Evolutionary conservation across 2,113 vertebrate genomes (phyloP), one percentile per base, ranked within the genome.

Genomic region (Vombatus ursinus): DNA sequence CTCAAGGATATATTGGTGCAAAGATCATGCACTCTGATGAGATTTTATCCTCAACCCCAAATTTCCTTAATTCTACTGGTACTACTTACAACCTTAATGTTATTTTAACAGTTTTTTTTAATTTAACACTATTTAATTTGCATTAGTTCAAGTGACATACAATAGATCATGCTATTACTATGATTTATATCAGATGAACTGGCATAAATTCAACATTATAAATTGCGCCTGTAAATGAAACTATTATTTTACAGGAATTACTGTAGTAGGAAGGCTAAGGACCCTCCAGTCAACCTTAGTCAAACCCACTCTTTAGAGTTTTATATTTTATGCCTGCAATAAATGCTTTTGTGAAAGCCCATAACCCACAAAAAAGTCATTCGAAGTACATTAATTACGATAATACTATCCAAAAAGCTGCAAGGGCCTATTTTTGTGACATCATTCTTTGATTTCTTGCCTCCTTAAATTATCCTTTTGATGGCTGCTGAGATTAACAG

Each of bases 181-280:
- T 99, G 99, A 99, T 99, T 99, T 99, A 99, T 99, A 98, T 98
- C 98, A 97, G 97, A 98, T 98, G 98, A 99, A 98, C 99, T 98
- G 99, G 98, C 98, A 99, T 99, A 99, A 99, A 99, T 99, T 99
- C 99, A 99, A 98, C 98, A 94, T 99, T 99, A 99, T 99, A 98
- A 99, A 99, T 99, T 98, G 98, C 98, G 98, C 98, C 98, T 98
- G 98, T 98, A 98, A 99, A 98, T 98, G 98, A 98, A 99, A 99
- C 99, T 99, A 98, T 99, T 99, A 99, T 99, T 99, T 99, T 99
- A 99, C 98, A 98, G 98, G 98, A 98, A 98, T 99, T 98, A 98
- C 98, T 98, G 97, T 98, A 97, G 98, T 98, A 98, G 98, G 98
- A 99, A 98, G 98, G 98, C 98, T 98, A 98, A 98, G 98, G 98